Evolutionary conservation across 2,888 invertebrate species (phyloP).

Genomic region (Odontocerum albicorne): DNA sequence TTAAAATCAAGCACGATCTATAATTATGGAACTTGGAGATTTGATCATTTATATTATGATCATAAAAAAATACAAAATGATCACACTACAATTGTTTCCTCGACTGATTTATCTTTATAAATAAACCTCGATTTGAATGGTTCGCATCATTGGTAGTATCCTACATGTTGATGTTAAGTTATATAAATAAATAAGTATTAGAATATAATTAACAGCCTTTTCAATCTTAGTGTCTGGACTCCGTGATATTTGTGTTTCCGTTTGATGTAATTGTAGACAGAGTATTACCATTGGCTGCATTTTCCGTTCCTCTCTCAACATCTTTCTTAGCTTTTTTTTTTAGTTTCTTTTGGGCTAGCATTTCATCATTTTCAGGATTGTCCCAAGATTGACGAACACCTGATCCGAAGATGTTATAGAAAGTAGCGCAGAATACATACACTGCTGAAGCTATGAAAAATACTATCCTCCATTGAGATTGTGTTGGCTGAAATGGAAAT

Average conservation of each 20-base stretch:
- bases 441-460: conserved; percentile 83
- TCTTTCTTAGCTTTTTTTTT: conserved; percentile 46
- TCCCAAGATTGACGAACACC: conserved; percentile 84
- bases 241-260: conserved; percentile 24
- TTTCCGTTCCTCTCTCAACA: conserved; percentile 4
- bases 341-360: conserved; percentile 51
- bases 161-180: too few relatives aligned
- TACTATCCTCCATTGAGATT: conserved; percentile 84
- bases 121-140: too few relatives aligned
- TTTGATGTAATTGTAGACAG: conserved; percentile 4
- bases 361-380: conserved; percentile 69
- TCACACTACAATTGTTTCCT: too few relatives aligned
- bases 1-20: too few relatives aligned
- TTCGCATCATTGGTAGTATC: too few relatives aligned
- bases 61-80: too few relatives aligned
- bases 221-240: conserved; percentile 33
- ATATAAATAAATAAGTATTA: too few relatives aligned
- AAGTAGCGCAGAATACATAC: conserved; percentile 76
- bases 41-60: too few relatives aligned
- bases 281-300: conserved; percentile 40
- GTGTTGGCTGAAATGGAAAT: conserved; percentile 68
- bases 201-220: too few relatives aligned
- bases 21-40: too few relatives aligned
- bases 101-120: too few relatives aligned
- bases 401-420: conserved; percentile 79